Evolutionary conservation across 2,797 vertebrate genomes (phyloP), one percentile per base, ranked within the genome.

Genomic region (Argentina silus): DNA sequence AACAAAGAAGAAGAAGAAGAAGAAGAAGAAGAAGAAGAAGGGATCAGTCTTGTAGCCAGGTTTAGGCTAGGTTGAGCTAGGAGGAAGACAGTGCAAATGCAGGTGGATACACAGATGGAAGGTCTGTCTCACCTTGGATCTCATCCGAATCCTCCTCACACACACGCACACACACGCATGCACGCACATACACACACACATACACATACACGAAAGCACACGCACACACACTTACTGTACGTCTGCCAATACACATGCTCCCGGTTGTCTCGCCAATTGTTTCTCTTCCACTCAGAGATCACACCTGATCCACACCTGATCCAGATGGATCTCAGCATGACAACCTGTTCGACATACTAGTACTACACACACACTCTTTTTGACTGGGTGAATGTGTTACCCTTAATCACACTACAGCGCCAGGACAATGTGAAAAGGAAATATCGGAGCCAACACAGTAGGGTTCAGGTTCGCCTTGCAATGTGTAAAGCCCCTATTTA

Each of bases 301-400:
- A n/a, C n/a, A n/a, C n/a, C n/a, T n/a, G n/a, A n/a, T n/a, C n/a
- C 85, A 83, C 73, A 81, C 79, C 73, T 45, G 6, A 84, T 88
- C 85, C 88, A 89, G 88, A 90, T 89, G 87, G 89, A 45, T 78
- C 88, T 80, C 86, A 90, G 86, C 83, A 77, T 90, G 88, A 88
- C 79, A 87, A 60, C 72, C 78, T 79, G 76, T 73, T 72, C 51
- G 60, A 79, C 69, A 74, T 62, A 60, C 64, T 77, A n/a, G 67
- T 11, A 53, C 80, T 17, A 57, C 55, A 63, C 42, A 63, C 50
- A 11, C n/a, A 14, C 14, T 15, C 50, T 51, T 6, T 15, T 15
- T 14, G 50, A 51, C 14, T 7, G 50, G 50, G 12, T 51, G 50
- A 51, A 51, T n/a, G n/a, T n/a, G n/a, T n/a, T n/a, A n/a, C n/a